A percentile compares a stretch with the other conserved stretches of the same genome.
phyloP scores from a whole-genome alignment of 2,797 vertebrate genomes.

The Clarias pachynema region DNA sequence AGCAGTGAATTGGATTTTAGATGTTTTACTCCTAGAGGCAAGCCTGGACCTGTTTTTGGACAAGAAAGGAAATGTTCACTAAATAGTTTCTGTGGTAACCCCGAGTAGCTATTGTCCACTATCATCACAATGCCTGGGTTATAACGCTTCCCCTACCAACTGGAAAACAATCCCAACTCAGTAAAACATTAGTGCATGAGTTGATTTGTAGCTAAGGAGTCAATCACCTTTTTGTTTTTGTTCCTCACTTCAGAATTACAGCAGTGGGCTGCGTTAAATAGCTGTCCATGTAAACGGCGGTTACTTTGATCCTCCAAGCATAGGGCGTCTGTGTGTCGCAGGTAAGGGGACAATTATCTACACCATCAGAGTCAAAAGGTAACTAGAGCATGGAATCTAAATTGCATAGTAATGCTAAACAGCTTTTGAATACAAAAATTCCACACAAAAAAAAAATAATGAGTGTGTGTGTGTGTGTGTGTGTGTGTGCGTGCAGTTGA shows the following conservation, averaged over 20 bases:
- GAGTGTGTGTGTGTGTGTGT: too few relatives aligned
- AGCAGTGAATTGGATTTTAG: neutral
- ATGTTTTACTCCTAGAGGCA: slow-evolving; percentile 25
- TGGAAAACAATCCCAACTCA: slow-evolving; percentile 34
- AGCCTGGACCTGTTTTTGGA: slow-evolving; percentile 48
- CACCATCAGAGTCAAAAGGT: neutral
- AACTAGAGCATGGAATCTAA: neutral
- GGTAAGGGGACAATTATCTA: slow-evolving; percentile 10
- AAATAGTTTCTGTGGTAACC: slow-evolving; percentile 52
- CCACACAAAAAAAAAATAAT: too few relatives aligned
- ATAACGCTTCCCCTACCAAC: slow-evolving; percentile 43
- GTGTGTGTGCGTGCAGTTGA: too few relatives aligned
- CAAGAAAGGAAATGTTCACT: slow-evolving; percentile 17
- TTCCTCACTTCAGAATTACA: slow-evolving; percentile 16
- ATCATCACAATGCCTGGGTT: slow-evolving; percentile 11
- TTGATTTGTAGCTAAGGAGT: slow-evolving; percentile 39
- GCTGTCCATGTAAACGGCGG: neutral
- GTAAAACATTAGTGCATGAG: slow-evolving; percentile 13
- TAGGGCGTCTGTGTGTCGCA: neutral
- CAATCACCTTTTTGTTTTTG: slow-evolving; percentile 16
- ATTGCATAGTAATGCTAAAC: neutral
- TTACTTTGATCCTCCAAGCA: slow-evolving; percentile 24
- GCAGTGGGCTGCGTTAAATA: slow-evolving; percentile 2
- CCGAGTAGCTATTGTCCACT: slow-evolving; percentile 39
- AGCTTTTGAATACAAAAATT: too few relatives aligned